Conservation (phyloP, 2,797 vertebrate genomes). For the Lutjanus campechanus region DNA sequence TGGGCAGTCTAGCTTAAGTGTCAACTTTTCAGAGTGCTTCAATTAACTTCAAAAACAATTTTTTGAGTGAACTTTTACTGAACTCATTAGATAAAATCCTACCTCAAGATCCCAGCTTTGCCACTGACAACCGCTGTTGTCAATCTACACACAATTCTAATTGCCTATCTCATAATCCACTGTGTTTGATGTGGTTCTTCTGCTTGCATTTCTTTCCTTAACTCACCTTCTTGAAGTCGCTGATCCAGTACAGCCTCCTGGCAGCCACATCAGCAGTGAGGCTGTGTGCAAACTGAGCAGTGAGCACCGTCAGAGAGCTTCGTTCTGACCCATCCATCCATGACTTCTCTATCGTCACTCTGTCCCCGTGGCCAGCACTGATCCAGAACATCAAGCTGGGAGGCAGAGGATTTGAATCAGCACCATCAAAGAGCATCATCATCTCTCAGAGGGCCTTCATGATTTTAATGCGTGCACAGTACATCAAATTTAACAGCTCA, state of each 20-base stretch:
- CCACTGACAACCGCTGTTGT: too few species aligned
- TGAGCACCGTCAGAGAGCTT: slow-evolving; percentile 82
- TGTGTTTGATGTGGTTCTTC: neutral
- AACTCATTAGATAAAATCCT: too few species aligned
- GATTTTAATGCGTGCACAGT: neutral
- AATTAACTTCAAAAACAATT: too few species aligned
- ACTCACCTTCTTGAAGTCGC: slow-evolving; percentile 89
- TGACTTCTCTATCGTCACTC: slow-evolving; percentile 85
- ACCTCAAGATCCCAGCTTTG: too few species aligned
- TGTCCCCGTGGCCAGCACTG: slow-evolving; percentile 78
- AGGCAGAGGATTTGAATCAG: neutral
- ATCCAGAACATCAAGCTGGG: slow-evolving; percentile 92
- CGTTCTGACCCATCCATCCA: slow-evolving; percentile 92
- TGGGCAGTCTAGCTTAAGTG: too few species aligned
- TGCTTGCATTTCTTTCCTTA: neutral
- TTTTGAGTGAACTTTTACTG: too few species aligned
- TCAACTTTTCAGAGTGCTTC: too few species aligned
- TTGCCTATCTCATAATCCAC: too few species aligned
- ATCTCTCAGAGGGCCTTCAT: neutral
- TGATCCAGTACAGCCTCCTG: slow-evolving; percentile 92
- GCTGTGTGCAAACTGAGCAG: slow-evolving; percentile 86
- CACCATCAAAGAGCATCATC: neutral
- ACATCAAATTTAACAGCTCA: neutral
- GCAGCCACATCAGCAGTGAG: slow-evolving; percentile 88
- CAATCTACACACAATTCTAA: too few species aligned